Conservation (phyloP, 2,113 vertebrate genomes). For the Girardinichthys multiradiatus region DNA sequence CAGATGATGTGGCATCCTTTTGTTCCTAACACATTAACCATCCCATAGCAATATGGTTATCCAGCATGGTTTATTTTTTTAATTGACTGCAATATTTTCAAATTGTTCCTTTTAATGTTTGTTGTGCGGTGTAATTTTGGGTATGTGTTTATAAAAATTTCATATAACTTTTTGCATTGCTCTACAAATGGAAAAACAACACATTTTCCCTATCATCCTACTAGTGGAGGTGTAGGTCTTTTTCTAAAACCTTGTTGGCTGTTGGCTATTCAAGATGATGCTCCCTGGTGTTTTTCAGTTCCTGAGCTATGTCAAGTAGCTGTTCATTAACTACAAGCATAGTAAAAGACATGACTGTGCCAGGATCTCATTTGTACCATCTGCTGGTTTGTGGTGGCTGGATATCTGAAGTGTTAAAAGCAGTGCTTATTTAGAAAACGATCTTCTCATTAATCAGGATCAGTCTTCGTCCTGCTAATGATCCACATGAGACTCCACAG, state of each 20-base stretch:
- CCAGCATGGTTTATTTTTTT: no score
- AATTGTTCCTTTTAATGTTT: no score
- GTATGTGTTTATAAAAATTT: neutral
- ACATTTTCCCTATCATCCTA: neutral
- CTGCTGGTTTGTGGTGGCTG: slow-evolving; percentile 28
- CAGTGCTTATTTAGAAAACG: slow-evolving; percentile 54
- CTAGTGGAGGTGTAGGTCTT: neutral
- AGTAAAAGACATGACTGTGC: slow-evolving; percentile 10
- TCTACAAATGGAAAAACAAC: neutral
- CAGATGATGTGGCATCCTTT: no score
- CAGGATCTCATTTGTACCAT: slow-evolving; percentile 15
- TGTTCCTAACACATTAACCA: no score
- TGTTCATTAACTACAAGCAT: neutral
- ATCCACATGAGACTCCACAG: slow-evolving; percentile 54
- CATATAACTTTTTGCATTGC: neutral
- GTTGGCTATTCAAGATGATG: neutral
- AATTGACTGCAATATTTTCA: no score
- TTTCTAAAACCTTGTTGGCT: neutral
- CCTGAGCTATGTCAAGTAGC: neutral
- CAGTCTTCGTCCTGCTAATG: slow-evolving; percentile 71
- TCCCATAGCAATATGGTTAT: no score
- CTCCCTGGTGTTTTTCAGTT: neutral
- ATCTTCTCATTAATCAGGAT: slow-evolving; percentile 75
- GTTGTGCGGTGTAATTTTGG: no score
- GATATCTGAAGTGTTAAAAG: slow-evolving; percentile 60